phyloP scores from a whole-genome alignment of 2,113 vertebrate genomes.

The Pseudopipra pipra region DNA sequence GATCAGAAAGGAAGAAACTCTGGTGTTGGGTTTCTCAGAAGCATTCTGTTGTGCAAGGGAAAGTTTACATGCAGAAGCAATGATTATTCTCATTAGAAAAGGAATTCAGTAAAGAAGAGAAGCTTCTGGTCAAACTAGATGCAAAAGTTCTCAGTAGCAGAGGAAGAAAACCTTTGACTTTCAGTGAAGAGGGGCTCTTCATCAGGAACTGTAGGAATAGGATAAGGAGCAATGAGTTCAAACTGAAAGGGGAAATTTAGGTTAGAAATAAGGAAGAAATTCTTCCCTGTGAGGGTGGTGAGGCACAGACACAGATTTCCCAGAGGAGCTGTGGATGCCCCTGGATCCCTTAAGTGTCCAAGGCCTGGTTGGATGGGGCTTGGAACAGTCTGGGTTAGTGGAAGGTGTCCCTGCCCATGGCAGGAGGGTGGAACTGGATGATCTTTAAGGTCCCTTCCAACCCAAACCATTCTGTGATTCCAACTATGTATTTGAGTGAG shows the following conservation, averaged over 20 bases:
- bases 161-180: neutral
- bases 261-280: neutral
- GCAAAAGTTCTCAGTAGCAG: rapidly evolving
- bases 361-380: neutral
- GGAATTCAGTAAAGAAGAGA: neutral
- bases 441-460: neutral
- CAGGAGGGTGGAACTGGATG: neutral
- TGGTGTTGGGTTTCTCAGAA: neutral
- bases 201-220: neutral
- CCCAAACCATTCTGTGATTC: neutral
- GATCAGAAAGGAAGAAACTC: neutral
- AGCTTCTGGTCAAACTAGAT: neutral
- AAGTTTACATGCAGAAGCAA: neutral
- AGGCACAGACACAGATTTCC: neutral
- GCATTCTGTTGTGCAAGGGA: neutral
- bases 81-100: neutral
- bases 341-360: neutral
- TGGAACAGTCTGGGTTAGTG: neutral
- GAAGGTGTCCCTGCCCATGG: neutral
- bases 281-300: neutral
- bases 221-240: neutral
- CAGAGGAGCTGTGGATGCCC: neutral
- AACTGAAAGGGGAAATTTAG: neutral
- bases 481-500: neutral
- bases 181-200: neutral